These are phyloP conservation scores for Chionis minor DNA, from an alignment of 2,113 vertebrate genomes.

Conservation along the genomic window DNA sequence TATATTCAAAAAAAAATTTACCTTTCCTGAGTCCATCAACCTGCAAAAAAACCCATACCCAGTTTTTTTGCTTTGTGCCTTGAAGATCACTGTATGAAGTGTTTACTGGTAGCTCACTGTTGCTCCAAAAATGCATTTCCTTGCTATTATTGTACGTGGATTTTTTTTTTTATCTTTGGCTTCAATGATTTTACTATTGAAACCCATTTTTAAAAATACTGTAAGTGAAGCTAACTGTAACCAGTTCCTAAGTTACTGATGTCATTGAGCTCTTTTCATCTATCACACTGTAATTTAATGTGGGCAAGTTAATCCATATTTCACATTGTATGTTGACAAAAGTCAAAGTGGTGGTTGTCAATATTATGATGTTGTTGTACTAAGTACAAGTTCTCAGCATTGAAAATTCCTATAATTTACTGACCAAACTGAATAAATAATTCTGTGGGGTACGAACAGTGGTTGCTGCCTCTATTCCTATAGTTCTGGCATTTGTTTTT, in stretches of 20 bases:
- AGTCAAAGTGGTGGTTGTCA: conserved; percentile 57
- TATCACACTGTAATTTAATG: conserved; percentile 56
- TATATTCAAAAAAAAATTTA: conserved; percentile 64
- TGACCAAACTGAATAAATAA: conserved; percentile 73
- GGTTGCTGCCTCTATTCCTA: neutral
- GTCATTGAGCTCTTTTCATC: neutral
- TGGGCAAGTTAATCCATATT: conserved; percentile 65
- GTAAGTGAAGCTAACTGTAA: conserved; percentile 54
- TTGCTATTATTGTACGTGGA: neutral
- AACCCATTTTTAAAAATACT: conserved; percentile 24
- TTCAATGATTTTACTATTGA: conserved; percentile 49
- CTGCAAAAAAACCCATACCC: conserved; percentile 48
- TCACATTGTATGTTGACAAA: conserved; percentile 54
- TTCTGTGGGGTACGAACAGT: conserved; percentile 37
- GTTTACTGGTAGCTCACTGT: conserved; percentile 58
- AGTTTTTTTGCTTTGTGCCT: conserved; percentile 73
- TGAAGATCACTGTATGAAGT: conserved; percentile 60
- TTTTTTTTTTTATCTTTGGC: conserved; percentile 16
- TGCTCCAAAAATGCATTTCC: conserved; percentile 55
- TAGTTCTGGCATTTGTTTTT: neutral
- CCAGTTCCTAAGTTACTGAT: conserved; percentile 36
- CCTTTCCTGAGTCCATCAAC: conserved; percentile 62
- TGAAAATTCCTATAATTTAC: conserved; percentile 31
- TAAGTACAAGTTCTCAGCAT: conserved; percentile 34
- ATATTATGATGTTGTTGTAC: conserved; percentile 39